Evolutionary conservation across 1,140 invertebrate species (phyloP), one percentile per base, ranked within the genome.

Genomic region (Lucilia cuprina): DNA sequence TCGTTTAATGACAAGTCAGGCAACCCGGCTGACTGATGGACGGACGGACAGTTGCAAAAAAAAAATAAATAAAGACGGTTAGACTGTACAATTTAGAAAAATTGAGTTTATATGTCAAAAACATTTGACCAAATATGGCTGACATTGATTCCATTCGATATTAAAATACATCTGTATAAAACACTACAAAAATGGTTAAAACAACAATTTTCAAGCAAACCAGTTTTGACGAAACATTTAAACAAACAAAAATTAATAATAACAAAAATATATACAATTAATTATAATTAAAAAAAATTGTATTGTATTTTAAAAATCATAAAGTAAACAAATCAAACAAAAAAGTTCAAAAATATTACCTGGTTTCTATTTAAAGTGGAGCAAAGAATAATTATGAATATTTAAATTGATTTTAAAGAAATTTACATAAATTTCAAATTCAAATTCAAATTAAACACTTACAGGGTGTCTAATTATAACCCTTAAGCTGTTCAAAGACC

Each of bases 101-200:
- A 70, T 80, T 80, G 77, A 80, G 77, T 80, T 49, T 49, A 80
- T 80, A 49, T 80, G 77, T 80, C 77, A 80, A 80, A 80, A 80
- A 80, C 77, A 80, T 80, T 80, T 80, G 35, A 49, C 77, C 77
- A 80, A 50, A 80, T 50, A 80, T 50, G 77, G 77, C 10, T 80
- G 77, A 80, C 77, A 80, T 49, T 80, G 77, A 80, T 80, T 80
- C 25, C n/a, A 80, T 78, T 49, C 12, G 9, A 74, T 74, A 30
- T 30, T 30, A 30, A 30, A 30, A 30, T 30, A 74, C 19, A 74
- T 74, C 19, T 74, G 19, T 17, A 30, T 21, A 41, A 77, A 2
- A 75, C 1, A 25, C 19, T 19, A 25, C 30, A 75, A 75, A 75
- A 34, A 75, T 25, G 25, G 74, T 77, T 34, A 25, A 12, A 74